Base-by-base conservation (phyloP, 2,797 vertebrate species). In the Gobionotothen gibberifrons region DNA sequence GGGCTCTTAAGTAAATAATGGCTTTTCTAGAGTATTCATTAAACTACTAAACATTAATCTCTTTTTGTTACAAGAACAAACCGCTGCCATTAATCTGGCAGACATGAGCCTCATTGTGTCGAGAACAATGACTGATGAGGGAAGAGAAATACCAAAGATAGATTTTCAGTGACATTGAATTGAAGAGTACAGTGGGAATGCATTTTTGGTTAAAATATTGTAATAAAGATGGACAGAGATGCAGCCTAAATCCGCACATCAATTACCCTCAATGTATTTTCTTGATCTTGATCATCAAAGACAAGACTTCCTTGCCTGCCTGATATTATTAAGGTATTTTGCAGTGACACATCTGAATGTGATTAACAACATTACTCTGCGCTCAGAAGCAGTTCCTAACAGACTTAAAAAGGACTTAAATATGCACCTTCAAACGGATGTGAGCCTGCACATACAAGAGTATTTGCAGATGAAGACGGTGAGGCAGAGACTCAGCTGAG, bases 1-100 rank as follows among this genome's bases (percentile, higher is more conserved):
- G 29, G 61, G 21, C 40, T 26, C 48, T n/a, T 82, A 43, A 86
- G 73, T 78, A 64, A 85, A 74, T 60, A 60, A 69, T 44, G 36
- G 6, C 13, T 81, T 63, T 47, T 72, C 43, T 65, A 57, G 3
- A 59, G 65, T 17, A 72, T 57, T 74, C 69, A 56, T 76, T 78
- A 44, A 66, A 76, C 61, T 19, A 65, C 64, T 44, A 62, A 76
- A 75, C 55, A 79, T 72, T 63, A 72, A 84, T 84, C 62, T 54
- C 12, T 64, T 42, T 46, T n/a, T 22, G 21, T 32, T 26, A 42
- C 48, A 63, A 53, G 46, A 85, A 62, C 16, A 76, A 42, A 14
- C 22, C 59, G 49, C 14, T 4, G 19, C 26, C 43, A 83, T 73
- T 76, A 52, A 61, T 69, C 54, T 57, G 19, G 6, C 6, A 43